Base-by-base conservation (phyloP, 2,113 vertebrate genomes). In the Piaya cayana region DNA sequence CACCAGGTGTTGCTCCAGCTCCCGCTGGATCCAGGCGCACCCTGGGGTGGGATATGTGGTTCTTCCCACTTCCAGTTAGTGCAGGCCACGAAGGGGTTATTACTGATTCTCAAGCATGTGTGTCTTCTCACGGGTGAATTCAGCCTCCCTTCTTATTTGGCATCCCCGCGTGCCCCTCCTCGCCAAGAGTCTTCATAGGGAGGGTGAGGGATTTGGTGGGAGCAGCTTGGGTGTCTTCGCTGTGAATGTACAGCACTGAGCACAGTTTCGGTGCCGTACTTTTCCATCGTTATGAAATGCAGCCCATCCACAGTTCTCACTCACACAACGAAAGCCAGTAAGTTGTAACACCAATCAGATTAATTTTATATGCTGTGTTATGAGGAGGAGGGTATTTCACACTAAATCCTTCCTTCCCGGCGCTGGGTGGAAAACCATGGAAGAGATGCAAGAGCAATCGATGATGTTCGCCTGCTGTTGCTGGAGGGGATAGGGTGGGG, bases 201-300 rank as follows among this genome's bases (percentile, higher is more conserved):
- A 53, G 23, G 8, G 11, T 0, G 2, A 49, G 25, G 43, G 27
- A 19, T 76, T 62, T 70, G n/a, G 11, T 55, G 42, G 63, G 55
- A 43, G 23, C 63, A 29, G 1, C 30, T 22, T 2, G 2, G 23
- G 25, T 39, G 69, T 50, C 52, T 36, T 37, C 11, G 58, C 49
- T 0, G 0, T 49, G 72, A 29, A 5, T 0, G 0, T 23, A 26
- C 19, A 50, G 76, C 64, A 4, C 75, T 0, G 0, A 60, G 77
- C 27, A 8, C 58, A 0, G 32, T 52, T 56, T 49, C 43, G 59
- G 78, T 18, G 2, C 62, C 70, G 52, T 77, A 26, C 47, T 43
- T 88, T 69, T 91, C 80, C 68, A 5, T 10, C 11, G 3, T 32
- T 82, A 55, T 37, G 67, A 62, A 86, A 52, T n/a, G 84, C 75